Evolutionary conservation across 2,113 vertebrate species (phyloP).

Genomic region (Tachuris rubrigastra): DNA sequence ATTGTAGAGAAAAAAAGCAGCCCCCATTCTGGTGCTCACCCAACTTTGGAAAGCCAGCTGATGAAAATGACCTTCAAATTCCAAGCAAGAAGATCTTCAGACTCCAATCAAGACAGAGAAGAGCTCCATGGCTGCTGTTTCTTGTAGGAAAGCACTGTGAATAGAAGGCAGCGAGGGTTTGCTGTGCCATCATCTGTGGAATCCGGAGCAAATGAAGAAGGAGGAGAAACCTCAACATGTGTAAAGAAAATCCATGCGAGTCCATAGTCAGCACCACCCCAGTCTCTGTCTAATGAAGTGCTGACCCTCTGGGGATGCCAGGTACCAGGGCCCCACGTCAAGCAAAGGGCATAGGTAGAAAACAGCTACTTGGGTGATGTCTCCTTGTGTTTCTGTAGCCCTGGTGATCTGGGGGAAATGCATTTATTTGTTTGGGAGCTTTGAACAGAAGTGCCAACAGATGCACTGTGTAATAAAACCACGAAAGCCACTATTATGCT

Average conservation of each 20-base stretch:
- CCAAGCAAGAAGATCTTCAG: neutral
- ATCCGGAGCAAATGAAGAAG: neutral
- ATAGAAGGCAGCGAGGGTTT: neutral
- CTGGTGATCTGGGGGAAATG: neutral
- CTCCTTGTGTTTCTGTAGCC: neutral
- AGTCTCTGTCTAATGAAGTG: neutral
- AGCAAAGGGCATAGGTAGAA: neutral
- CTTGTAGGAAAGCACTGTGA: neutral
- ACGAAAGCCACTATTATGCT: neutral
- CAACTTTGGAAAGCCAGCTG: neutral
- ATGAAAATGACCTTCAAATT: neutral
- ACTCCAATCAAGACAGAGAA: neutral
- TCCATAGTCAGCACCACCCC: neutral
- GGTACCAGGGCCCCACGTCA: neutral
- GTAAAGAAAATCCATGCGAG: neutral
- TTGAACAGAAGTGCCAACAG: slow-evolving; percentile 45
- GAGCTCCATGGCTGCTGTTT: neutral
- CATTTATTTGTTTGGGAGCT: slow-evolving; percentile 1
- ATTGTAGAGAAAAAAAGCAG: neutral
- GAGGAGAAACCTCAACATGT: neutral
- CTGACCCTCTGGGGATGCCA: neutral
- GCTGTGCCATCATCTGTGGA: neutral
- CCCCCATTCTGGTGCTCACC: neutral
- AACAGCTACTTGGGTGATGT: neutral
- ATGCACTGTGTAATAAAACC: slow-evolving; percentile 16